These are phyloP conservation scores for Sinocyclocheilus maitianheensis DNA, from an alignment of 2,113 vertebrate species.

Conservation along the genomic window DNA sequence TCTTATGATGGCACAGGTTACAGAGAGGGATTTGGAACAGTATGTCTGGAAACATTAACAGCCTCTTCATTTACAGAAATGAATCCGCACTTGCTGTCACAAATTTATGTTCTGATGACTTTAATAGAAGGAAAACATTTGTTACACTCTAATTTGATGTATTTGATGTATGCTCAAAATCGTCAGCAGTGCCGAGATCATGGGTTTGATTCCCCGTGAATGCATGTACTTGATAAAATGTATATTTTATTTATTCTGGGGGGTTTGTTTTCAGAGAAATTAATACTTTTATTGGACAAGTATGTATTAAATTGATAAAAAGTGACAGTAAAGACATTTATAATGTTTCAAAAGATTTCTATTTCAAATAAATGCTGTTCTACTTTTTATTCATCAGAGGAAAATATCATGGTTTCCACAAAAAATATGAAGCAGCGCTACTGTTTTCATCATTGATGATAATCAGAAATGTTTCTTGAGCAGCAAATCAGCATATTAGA, in stretches of 20 bases:
- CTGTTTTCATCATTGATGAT: too few species aligned
- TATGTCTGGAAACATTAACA: not conserved
- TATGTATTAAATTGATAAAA: not conserved
- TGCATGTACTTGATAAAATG: too few species aligned
- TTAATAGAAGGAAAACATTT: not conserved
- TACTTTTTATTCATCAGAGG: too few species aligned
- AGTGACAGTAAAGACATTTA: not conserved
- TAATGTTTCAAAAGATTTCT: not conserved
- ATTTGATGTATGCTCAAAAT: not conserved
- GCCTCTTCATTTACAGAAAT: not conserved
- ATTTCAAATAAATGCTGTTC: not conserved
- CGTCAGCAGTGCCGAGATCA: too few species aligned
- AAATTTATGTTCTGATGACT: not conserved
- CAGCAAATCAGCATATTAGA: not conserved
- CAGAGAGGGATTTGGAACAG: conserved; percentile 23
- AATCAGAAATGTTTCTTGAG: not conserved
- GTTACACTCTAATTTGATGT: not conserved
- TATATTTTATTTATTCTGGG: too few species aligned
- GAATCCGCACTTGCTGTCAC: not conserved
- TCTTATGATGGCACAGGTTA: not conserved
- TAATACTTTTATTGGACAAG: too few species aligned
- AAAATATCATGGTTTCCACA: too few species aligned
- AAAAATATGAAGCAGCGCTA: too few species aligned
- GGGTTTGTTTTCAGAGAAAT: too few species aligned
- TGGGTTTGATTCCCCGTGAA: too few species aligned